These are phyloP conservation scores for Hoplodrina blanda DNA, from an alignment of 2,888 invertebrate species.

Conservation along the genomic window DNA sequence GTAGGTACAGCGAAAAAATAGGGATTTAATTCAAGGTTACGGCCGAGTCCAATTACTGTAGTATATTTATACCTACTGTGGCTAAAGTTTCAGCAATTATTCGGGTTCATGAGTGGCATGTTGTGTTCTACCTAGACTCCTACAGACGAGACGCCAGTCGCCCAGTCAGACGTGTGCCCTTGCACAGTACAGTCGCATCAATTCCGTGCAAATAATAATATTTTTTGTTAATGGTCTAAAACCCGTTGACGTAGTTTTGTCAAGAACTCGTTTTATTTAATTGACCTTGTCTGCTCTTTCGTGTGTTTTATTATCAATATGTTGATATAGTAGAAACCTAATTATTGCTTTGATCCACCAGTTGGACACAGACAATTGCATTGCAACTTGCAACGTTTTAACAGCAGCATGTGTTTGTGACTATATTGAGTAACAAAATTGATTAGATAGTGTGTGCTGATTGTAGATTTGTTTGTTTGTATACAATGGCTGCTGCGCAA, in stretches of 20 bases:
- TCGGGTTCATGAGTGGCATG: neutral
- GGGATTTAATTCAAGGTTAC: no score
- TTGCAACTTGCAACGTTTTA: slow-evolving; percentile 14
- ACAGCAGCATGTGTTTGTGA: slow-evolving; percentile 6
- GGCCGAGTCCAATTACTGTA: no score
- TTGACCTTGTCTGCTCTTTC: neutral
- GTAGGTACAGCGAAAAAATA: no score
- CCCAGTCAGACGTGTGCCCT: slow-evolving; percentile 33
- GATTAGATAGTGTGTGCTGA: slow-evolving; percentile 14
- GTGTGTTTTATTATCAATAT: neutral
- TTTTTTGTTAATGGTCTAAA: neutral
- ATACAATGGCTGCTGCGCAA: slow-evolving; percentile 29
- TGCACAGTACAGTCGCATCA: slow-evolving; percentile 11
- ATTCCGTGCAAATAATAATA: neutral
- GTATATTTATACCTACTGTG: no score
- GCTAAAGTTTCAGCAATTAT: neutral
- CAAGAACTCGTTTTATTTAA: neutral
- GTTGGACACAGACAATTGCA: slow-evolving; percentile 2
- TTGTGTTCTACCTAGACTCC: neutral
- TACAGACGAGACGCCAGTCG: no score
- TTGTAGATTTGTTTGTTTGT: slow-evolving; percentile 17
- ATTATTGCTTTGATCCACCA: neutral
- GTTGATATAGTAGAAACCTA: no score
- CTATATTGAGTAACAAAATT: neutral
- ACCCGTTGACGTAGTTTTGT: neutral